Percentiles rank a stretch among this genome's conserved stretches.
phyloP scores from a whole-genome alignment of 2,888 invertebrate species.

The Pseudococcus viburni region DNA sequence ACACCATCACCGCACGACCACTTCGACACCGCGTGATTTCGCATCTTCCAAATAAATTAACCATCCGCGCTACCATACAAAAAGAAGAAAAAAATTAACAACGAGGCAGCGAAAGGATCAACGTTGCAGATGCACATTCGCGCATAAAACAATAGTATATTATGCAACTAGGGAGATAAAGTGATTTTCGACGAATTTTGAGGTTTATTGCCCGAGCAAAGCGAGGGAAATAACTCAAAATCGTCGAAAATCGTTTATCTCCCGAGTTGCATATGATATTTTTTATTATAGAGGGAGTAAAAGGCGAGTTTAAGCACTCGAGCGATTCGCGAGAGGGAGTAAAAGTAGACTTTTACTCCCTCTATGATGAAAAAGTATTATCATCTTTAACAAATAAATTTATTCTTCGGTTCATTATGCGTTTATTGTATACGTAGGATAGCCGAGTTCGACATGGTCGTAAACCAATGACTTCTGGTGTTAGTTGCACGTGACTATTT shows the following conservation, averaged over 20 bases:
- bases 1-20: background rate
- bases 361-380: no score
- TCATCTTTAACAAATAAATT: conserved; percentile 56
- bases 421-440: conserved; percentile 50
- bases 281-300: no score
- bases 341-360: no score
- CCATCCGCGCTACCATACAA: background rate
- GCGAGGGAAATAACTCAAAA: no score
- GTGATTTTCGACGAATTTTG: no score
- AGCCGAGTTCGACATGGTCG: conserved; percentile 22
- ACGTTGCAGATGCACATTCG: conserved; percentile 20
- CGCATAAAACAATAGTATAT: conserved; percentile 31
- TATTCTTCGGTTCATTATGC: conserved; percentile 60
- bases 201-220: no score
- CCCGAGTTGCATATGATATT: no score
- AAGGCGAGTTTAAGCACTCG: no score
- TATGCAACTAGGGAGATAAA: no score
- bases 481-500: conserved; percentile 65
- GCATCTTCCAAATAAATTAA: conserved; percentile 1
- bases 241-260: no score
- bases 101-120: background rate
- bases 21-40: background rate
- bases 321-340: no score
- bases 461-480: conserved; percentile 64
- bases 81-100: background rate